A percentile compares a stretch with the other conserved stretches of the same genome.
Conservation (phyloP, 2,113 vertebrate species). For the Sebastes schlegelii region DNA sequence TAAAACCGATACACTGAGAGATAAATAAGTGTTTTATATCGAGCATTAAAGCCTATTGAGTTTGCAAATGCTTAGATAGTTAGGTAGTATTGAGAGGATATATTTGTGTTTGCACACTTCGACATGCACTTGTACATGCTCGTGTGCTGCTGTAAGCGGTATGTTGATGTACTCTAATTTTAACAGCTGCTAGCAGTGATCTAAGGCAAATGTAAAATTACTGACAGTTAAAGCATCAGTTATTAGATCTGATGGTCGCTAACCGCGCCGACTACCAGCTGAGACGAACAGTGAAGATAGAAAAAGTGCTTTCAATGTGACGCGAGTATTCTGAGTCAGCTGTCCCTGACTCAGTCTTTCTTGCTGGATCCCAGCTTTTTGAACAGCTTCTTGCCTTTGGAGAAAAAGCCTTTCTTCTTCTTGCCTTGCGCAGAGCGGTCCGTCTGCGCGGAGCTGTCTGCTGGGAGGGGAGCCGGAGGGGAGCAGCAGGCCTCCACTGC, state of each 20-base stretch:
- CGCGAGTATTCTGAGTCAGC: conserved; percentile 3
- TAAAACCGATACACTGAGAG: neutral
- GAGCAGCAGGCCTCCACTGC: conserved; percentile 30
- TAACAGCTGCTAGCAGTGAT: conserved; percentile 43
- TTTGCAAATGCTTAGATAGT: conserved; percentile 43
- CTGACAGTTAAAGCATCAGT: conserved; percentile 24
- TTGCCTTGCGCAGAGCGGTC: conserved; percentile 77
- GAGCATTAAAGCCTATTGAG: conserved; percentile 32
- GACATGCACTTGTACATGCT: conserved; percentile 68
- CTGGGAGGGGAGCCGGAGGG: conserved; percentile 12
- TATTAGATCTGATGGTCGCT: conserved; percentile 41
- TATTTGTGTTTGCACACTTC: conserved; percentile 34
- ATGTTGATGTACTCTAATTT: conserved; percentile 2
- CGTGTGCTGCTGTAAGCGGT: conserved; percentile 37
- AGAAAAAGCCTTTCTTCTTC: conserved; percentile 92
- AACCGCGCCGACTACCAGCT: conserved; percentile 9
- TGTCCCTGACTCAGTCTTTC: conserved; percentile 82
- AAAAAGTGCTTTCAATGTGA: conserved; percentile 74
- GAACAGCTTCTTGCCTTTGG: conserved; percentile 92
- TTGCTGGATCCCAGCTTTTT: conserved; percentile 91
- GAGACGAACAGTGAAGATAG: conserved; percentile 45
- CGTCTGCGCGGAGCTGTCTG: conserved; percentile 45
- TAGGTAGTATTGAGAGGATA: conserved; percentile 29
- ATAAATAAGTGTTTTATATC: neutral
- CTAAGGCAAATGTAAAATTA: conserved; percentile 60